Conservation (phyloP, 2,888 invertebrate species). For the Listrodromus nycthemerus region DNA sequence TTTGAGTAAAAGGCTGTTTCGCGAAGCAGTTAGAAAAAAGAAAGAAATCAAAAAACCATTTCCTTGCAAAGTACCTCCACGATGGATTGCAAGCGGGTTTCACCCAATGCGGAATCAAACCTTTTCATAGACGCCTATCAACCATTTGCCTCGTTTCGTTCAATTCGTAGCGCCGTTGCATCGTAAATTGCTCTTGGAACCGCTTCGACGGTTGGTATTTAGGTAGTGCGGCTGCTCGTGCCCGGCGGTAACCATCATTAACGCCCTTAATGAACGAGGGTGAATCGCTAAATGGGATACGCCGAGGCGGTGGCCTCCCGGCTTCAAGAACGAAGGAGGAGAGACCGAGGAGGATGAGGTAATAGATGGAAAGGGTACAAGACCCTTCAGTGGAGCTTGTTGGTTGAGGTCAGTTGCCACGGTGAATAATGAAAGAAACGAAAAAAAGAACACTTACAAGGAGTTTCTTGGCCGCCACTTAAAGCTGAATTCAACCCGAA, state of each 20-base stretch:
- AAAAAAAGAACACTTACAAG: slow-evolving; percentile 3
- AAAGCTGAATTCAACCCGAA: not conserved
- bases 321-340: slow-evolving; percentile 36
- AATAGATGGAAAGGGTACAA: slow-evolving; percentile 31
- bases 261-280: slow-evolving; percentile 79
- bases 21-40: not conserved
- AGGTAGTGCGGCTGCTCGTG: slow-evolving; percentile 53
- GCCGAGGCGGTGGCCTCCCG: slow-evolving; percentile 53
- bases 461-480: not conserved
- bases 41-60: not conserved
- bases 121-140: slow-evolving; percentile 34
- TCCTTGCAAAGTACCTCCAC: not conserved
- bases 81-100: not conserved
- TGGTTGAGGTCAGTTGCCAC: not conserved
- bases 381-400: not conserved
- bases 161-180: slow-evolving; percentile 29
- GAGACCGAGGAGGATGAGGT: slow-evolving; percentile 14
- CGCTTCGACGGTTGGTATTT: slow-evolving; percentile 47
- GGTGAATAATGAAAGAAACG: not conserved
- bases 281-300: slow-evolving; percentile 78
- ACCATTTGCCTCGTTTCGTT: not conserved
- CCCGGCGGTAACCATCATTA: slow-evolving; percentile 76
- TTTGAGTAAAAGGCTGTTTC: not conserved
- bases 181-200: slow-evolving; percentile 58
- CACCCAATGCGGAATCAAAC: slow-evolving; percentile 9